Conservation (phyloP, 2,113 vertebrate species). For the Clarias magur region DNA sequence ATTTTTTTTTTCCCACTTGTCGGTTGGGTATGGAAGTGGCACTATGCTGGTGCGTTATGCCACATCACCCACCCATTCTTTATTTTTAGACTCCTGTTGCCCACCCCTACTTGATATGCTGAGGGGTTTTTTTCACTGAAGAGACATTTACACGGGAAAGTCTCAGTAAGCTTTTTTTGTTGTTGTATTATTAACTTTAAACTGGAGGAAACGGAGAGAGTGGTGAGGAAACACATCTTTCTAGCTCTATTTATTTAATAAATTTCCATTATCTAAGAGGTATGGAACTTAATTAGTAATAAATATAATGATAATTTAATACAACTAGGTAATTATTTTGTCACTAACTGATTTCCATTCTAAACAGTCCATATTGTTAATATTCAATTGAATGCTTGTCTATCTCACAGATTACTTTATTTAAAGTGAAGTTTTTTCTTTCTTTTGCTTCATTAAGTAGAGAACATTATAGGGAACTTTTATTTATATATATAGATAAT, state of each 20-base stretch:
- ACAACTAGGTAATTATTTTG: no score
- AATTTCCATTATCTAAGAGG: no score
- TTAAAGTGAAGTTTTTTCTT: not conserved
- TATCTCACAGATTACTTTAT: not conserved
- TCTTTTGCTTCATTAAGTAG: not conserved
- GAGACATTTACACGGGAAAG: not conserved
- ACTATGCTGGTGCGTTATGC: no score
- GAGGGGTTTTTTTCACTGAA: not conserved
- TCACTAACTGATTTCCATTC: not conserved
- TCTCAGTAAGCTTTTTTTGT: not conserved
- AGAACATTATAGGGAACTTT: not conserved
- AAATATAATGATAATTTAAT: no score
- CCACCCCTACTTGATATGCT: no score
- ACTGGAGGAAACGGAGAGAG: not conserved
- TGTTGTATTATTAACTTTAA: no score
- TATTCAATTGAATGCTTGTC: not conserved
- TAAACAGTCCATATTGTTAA: not conserved
- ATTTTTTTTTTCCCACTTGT: no score
- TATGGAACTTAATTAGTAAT: no score
- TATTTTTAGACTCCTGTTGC: no score
- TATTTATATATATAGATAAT: no score
- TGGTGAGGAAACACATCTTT: not conserved
- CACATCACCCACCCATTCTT: no score
- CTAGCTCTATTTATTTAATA: not conserved
- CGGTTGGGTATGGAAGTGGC: no score